phyloP scores from a whole-genome alignment of 2,888 invertebrate genomes.

The Lumbricus terrestris region DNA sequence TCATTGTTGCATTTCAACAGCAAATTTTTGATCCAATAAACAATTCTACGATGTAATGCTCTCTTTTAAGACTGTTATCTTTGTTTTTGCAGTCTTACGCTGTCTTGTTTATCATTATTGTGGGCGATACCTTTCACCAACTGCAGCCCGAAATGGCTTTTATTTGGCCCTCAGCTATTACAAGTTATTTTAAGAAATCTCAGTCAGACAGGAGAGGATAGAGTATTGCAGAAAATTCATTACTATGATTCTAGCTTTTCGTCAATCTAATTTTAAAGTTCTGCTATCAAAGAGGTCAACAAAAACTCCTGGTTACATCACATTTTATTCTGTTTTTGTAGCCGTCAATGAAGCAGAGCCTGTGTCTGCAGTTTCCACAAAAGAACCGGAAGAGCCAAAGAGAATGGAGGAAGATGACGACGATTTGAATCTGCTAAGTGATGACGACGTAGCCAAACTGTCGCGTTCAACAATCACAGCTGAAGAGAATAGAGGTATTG shows the following conservation, averaged over 20 bases:
- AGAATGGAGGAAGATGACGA: background rate
- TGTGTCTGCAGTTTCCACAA: background rate
- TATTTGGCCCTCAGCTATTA: no score
- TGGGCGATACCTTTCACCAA: no score
- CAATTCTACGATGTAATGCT: no score
- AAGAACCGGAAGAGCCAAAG: background rate
- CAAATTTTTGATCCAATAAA: no score
- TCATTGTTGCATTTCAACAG: no score
- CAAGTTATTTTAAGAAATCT: no score
- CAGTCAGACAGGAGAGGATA: no score
- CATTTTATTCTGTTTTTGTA: background rate
- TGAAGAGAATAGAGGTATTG: background rate
- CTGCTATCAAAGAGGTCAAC: background rate
- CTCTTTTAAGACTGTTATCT: no score
- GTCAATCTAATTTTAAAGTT: background rate
- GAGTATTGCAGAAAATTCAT: no score
- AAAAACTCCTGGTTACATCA: background rate
- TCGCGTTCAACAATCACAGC: background rate
- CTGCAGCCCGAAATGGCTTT: no score
- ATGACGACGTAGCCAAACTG: background rate
- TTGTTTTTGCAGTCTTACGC: no score
- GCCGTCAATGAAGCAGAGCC: background rate
- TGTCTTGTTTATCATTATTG: no score
- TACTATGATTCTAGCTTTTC: background rate
- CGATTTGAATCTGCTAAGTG: slow-evolving; percentile 13